A percentile compares a stretch with the other conserved stretches of the same genome.
phyloP scores from a whole-genome alignment of 2,797 vertebrate species.

The Notolabrus celidotus region DNA sequence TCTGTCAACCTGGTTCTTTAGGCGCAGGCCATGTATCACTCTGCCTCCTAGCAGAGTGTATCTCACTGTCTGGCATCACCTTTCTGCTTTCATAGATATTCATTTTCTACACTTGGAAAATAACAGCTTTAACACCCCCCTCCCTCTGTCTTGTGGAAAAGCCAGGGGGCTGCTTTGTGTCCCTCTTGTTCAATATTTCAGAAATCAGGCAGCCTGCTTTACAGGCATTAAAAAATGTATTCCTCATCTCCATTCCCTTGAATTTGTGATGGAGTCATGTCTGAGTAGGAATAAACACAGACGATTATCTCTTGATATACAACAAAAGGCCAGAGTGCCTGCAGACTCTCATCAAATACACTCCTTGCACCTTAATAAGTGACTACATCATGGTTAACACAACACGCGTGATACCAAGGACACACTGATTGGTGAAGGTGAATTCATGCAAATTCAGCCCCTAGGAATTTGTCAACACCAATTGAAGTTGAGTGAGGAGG shows the following conservation, averaged over 20 bases:
- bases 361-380: conserved; percentile 56
- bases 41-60: conserved; percentile 52
- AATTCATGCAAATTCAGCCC: conserved; percentile 68
- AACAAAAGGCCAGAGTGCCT: conserved; percentile 56
- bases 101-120: conserved; percentile 60
- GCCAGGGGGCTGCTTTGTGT: conserved; percentile 33
- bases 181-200: conserved; percentile 57
- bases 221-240: conserved; percentile 47
- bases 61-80: conserved; percentile 60
- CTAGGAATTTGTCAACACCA: conserved; percentile 72
- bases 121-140: conserved; percentile 47
- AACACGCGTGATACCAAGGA: conserved; percentile 72
- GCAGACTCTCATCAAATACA: conserved; percentile 55
- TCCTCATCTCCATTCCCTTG: conserved; percentile 12
- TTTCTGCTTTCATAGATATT: conserved; percentile 68
- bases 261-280: conserved; percentile 40
- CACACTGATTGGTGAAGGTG: conserved; percentile 73
- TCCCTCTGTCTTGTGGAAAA: conserved; percentile 32
- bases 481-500: conserved; percentile 32
- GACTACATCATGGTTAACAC: conserved; percentile 66
- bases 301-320: conserved; percentile 51
- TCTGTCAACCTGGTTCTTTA: conserved; percentile 55
- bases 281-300: conserved; percentile 42
- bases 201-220: conserved; percentile 43
- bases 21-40: conserved; percentile 62